These are phyloP conservation scores for Amphimedon queenslandica DNA, from an alignment of 37 sponge, comb jelly and placozoan genomes.

Conservation along the genomic window DNA sequence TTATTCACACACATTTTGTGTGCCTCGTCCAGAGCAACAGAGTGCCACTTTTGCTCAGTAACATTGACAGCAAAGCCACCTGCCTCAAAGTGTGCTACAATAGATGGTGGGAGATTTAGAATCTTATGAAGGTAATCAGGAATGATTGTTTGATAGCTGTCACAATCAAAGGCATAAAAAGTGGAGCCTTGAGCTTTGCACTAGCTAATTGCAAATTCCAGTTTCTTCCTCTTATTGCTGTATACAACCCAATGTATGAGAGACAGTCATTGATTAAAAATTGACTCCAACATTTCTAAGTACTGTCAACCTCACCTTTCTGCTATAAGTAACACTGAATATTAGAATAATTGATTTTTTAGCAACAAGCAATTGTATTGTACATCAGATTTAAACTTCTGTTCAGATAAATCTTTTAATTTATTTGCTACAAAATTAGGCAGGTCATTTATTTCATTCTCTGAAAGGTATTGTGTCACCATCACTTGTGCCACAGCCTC, in stretches of 20 bases:
- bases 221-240: conserved; percentile 1
- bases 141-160: too few species aligned
- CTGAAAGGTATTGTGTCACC: too few species aligned
- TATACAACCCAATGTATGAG: conserved; percentile 2
- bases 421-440: background rate
- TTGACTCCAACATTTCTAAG: conserved; percentile 23
- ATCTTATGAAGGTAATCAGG: too few species aligned
- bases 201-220: too few species aligned
- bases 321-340: background rate
- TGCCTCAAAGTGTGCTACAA: background rate
- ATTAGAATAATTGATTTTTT: background rate
- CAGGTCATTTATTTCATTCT: background rate
- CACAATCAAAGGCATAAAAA: too few species aligned
- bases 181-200: too few species aligned
- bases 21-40: too few species aligned
- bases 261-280: conserved; percentile 15
- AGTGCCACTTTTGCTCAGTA: too few species aligned
- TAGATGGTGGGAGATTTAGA: background rate
- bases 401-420: background rate
- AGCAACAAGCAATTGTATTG: background rate
- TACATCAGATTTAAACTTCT: too few species aligned
- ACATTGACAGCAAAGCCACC: too few species aligned
- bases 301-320: too few species aligned
- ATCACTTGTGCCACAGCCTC: too few species aligned
- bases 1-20: conserved; percentile 18